Evolutionary conservation across 2,113 vertebrate species (phyloP).

Genomic region (Laterallus jamaicensis): DNA sequence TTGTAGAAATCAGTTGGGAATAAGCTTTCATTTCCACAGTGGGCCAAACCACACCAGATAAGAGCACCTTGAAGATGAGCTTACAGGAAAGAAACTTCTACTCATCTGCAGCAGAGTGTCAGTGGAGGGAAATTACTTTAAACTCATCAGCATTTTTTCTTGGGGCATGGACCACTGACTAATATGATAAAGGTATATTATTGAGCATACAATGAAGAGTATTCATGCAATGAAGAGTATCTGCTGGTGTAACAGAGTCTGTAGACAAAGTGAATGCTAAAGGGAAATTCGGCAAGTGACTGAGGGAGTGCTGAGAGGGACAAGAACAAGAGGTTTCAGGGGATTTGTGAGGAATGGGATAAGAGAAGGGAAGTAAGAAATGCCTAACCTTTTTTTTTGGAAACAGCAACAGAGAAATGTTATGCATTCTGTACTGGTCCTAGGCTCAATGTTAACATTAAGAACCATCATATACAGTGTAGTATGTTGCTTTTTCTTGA

Average conservation of each 20-base stretch:
- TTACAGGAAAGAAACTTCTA: neutral
- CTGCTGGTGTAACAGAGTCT: neutral
- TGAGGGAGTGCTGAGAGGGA: neutral
- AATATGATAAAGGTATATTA: neutral
- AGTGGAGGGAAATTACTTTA: neutral
- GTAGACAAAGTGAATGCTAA: neutral
- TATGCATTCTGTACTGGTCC: neutral
- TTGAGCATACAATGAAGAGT: neutral
- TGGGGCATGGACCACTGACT: too few species aligned
- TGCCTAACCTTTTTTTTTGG: neutral
- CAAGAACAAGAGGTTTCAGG: neutral
- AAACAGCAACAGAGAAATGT: neutral
- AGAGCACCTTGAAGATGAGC: neutral
- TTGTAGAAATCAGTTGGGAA: neutral
- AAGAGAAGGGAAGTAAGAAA: neutral
- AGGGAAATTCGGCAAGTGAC: rapidly evolving
- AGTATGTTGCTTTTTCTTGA: neutral
- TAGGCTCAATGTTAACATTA: neutral
- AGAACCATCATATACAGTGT: neutral
- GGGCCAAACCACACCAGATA: neutral
- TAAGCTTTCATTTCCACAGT: neutral
- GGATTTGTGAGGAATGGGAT: neutral
- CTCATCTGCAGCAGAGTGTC: neutral
- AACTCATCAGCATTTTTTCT: neutral
- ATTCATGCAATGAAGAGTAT: neutral